Conservation (phyloP, 2,113 vertebrate genomes). For the Dicaeum eximium region DNA sequence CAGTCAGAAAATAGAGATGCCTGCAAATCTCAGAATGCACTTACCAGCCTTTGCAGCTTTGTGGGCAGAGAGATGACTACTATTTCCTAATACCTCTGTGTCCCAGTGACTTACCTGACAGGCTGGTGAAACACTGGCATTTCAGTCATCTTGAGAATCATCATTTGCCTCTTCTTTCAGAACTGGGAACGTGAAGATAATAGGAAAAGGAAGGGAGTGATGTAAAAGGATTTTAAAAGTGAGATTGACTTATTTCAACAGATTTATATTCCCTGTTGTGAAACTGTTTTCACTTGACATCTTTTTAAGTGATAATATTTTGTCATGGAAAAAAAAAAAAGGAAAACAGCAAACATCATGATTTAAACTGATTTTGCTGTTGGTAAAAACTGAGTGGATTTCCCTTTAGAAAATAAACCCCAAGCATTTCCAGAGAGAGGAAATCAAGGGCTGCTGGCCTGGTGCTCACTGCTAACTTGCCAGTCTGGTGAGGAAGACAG, state of each 20-base stretch:
- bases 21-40: neutral
- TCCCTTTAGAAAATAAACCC: neutral
- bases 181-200: neutral
- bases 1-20: neutral
- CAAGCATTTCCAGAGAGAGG: neutral
- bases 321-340: neutral
- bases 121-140: neutral
- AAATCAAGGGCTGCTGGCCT: neutral
- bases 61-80: neutral
- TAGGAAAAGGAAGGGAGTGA: neutral
- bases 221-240: neutral
- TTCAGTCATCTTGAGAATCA: neutral
- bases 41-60: neutral
- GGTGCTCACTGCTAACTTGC: neutral
- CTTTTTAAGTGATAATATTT: neutral
- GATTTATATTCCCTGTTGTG: neutral
- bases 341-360: neutral
- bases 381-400: neutral
- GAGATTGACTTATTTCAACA: neutral
- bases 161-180: neutral
- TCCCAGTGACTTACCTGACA: neutral
- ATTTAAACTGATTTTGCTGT: neutral
- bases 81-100: neutral
- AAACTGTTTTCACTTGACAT: neutral
- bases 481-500: neutral